Evolutionary conservation across 2,113 vertebrate species (phyloP).

Genomic region (Willisornis vidua): DNA sequence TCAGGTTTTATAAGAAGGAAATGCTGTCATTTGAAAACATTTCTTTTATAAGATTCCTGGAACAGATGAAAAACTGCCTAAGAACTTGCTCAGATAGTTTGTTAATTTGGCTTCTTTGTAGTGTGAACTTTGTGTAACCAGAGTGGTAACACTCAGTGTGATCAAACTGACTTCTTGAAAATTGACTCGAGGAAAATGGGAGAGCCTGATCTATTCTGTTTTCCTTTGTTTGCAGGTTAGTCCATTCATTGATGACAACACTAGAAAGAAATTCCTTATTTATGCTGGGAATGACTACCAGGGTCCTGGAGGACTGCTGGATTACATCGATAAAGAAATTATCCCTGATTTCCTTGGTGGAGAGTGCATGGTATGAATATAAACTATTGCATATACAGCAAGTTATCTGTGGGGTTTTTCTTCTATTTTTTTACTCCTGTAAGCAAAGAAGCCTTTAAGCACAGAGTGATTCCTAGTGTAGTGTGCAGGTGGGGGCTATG

Average conservation of each 20-base stretch:
- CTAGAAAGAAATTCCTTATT: constrained; percentile 94
- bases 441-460: background rate
- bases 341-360: constrained; percentile 95
- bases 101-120: background rate
- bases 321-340: constrained; percentile 91
- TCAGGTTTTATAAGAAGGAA: background rate
- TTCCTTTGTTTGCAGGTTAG: constrained; percentile 81
- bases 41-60: background rate
- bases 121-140: background rate
- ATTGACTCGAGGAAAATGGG: background rate
- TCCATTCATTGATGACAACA: constrained; percentile 97
- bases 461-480: background rate
- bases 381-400: background rate
- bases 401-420: background rate
- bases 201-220: background rate
- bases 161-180: background rate
- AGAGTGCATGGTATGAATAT: constrained; percentile 85
- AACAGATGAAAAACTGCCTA: background rate
- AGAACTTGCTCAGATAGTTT: background rate
- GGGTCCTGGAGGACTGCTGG: constrained; percentile 88
- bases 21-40: background rate
- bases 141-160: background rate
- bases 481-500: background rate
- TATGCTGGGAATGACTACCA: constrained; percentile 97
- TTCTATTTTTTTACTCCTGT: background rate